These are phyloP conservation scores for Xiphias gladius DNA, from an alignment of 2,113 vertebrate genomes.

Conservation along the genomic window DNA sequence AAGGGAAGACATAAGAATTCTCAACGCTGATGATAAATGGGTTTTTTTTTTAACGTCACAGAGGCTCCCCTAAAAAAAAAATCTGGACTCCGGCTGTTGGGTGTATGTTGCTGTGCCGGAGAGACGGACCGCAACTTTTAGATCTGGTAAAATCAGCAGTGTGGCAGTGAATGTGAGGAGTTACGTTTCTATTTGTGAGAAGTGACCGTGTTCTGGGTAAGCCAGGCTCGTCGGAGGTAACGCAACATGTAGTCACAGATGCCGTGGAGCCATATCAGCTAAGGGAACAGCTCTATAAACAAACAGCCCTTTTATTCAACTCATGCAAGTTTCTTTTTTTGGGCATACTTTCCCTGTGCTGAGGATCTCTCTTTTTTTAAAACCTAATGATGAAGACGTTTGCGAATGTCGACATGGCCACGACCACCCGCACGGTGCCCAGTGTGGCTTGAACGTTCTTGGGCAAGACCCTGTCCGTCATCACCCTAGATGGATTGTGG, in stretches of 20 bases:
- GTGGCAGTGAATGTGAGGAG: not conserved
- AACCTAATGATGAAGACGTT: not conserved
- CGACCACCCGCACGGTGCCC: not conserved
- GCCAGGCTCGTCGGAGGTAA: not conserved
- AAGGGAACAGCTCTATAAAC: too few relatives aligned
- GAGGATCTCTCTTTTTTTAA: not conserved
- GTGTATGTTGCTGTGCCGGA: too few relatives aligned
- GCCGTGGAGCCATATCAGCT: too few relatives aligned
- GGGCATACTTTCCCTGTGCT: too few relatives aligned
- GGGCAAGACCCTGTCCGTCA: not conserved
- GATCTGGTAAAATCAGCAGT: not conserved
- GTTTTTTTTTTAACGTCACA: too few relatives aligned
- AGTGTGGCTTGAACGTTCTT: not conserved
- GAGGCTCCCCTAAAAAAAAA: too few relatives aligned
- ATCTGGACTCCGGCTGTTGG: too few relatives aligned
- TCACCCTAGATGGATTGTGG: not conserved
- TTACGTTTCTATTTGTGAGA: not conserved
- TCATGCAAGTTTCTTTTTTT: too few relatives aligned
- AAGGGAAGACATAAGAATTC: not conserved
- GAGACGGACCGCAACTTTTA: too few relatives aligned
- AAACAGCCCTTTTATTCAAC: too few relatives aligned
- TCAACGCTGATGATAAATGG: not conserved
- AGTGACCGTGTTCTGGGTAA: not conserved
- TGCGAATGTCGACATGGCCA: not conserved
- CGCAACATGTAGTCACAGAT: not conserved